Evolutionary conservation across 2,888 invertebrate genomes (phyloP).

Genomic region (Apomyelois bistriatella): DNA sequence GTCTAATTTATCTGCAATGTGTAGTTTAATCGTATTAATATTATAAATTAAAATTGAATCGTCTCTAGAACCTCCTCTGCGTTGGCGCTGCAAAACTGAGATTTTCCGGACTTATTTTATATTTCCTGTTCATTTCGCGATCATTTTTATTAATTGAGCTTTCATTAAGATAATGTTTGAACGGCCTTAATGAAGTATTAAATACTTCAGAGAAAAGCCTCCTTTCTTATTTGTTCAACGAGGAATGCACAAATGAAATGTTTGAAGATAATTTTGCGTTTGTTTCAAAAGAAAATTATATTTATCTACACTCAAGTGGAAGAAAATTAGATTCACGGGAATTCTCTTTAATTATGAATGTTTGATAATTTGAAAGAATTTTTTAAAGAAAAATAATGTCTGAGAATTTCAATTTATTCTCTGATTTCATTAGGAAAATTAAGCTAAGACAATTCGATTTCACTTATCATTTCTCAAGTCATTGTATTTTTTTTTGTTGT

Average conservation of each 20-base stretch:
- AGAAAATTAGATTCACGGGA: too few relatives aligned
- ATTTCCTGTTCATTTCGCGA: slow-evolving; percentile 8
- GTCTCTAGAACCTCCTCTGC: neutral
- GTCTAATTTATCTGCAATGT: too few relatives aligned
- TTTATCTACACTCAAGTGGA: neutral
- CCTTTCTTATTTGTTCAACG: neutral
- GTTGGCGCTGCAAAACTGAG: neutral
- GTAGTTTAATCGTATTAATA: too few relatives aligned
- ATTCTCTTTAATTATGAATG: too few relatives aligned
- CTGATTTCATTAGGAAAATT: too few relatives aligned
- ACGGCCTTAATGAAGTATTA: slow-evolving; percentile 1
- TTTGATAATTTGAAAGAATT: too few relatives aligned
- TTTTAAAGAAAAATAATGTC: too few relatives aligned
- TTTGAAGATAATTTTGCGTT: neutral
- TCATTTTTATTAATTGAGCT: slow-evolving; percentile 12
- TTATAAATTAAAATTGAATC: neutral
- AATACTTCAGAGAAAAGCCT: neutral
- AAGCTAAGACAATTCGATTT: too few relatives aligned
- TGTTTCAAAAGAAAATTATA: neutral
- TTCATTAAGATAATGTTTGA: slow-evolving; percentile 11
- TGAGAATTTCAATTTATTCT: too few relatives aligned
- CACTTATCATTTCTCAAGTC: too few relatives aligned
- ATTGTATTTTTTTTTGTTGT: too few relatives aligned
- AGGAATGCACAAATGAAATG: neutral
- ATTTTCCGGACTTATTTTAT: slow-evolving; percentile 10